Conservation (phyloP, 2,113 vertebrate genomes). For the Heteronetta atricapilla region DNA sequence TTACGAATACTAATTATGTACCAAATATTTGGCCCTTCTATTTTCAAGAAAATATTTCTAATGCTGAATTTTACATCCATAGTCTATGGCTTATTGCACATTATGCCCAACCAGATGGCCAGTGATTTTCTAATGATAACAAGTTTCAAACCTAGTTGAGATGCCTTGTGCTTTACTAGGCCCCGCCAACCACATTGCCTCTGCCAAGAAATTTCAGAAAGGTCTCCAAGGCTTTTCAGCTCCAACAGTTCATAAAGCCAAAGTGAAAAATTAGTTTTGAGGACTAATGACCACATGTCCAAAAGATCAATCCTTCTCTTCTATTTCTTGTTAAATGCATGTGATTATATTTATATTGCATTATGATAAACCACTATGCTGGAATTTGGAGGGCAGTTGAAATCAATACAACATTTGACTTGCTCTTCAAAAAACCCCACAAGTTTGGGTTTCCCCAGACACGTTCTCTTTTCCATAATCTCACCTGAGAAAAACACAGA, state of each 20-base stretch:
- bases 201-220: conserved; percentile 3
- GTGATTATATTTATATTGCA: neutral
- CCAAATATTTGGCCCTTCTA: neutral
- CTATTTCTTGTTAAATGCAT: neutral
- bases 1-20: neutral
- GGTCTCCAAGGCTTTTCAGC: neutral
- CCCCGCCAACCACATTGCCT: neutral
- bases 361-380: neutral
- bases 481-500: neutral
- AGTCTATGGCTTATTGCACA: neutral
- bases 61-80: neutral
- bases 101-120: neutral
- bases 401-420: neutral
- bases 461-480: neutral
- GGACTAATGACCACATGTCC: neutral
- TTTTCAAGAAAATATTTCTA: neutral
- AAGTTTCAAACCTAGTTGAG: conserved; percentile 4
- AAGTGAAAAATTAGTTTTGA: neutral
- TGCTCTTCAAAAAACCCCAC: neutral
- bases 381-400: neutral
- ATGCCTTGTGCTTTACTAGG: neutral
- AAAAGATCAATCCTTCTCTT: neutral
- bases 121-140: neutral
- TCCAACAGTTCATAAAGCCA: neutral
- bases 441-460: neutral